A percentile compares a stretch with the other conserved stretches of the same genome.
phyloP scores from a whole-genome alignment of 2,888 invertebrate genomes.

The Baccha elongata region DNA sequence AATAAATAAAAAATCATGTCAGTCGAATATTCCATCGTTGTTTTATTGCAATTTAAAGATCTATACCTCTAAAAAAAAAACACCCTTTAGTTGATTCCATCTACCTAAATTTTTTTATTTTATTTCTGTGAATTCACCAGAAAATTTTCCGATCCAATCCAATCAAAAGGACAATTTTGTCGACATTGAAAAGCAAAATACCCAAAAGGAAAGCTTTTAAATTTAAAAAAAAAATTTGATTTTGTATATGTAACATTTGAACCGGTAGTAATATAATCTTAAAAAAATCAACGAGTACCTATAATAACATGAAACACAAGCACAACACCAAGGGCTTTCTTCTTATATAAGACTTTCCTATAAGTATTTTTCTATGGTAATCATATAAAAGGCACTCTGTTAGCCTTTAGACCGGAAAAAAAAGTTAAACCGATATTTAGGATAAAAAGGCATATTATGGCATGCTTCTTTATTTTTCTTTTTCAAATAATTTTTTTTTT shows the following conservation, averaged over 20 bases:
- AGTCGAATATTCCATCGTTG: too few species aligned
- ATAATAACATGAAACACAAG: background rate
- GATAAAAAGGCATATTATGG: conserved; percentile 26
- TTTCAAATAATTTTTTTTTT: background rate
- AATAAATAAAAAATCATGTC: too few species aligned
- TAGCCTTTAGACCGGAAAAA: conserved; percentile 12
- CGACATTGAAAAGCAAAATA: too few species aligned
- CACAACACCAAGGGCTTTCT: background rate
- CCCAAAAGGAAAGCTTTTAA: too few species aligned
- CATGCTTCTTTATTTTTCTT: conserved; percentile 28
- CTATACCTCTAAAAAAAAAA: too few species aligned
- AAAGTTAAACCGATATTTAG: conserved; percentile 51
- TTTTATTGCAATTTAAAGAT: too few species aligned
- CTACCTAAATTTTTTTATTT: too few species aligned
- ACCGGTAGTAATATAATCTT: background rate
- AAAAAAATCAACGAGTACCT: background rate
- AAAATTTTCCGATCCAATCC: too few species aligned
- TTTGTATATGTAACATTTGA: background rate
- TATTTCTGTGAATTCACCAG: too few species aligned
- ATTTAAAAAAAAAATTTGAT: background rate
- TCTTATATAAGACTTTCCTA: conserved; percentile 1
- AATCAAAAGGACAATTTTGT: too few species aligned
- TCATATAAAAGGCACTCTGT: conserved; percentile 35
- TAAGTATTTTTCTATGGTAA: conserved; percentile 27
- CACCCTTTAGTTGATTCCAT: too few species aligned